These are phyloP conservation scores for Labrus mixtus DNA, from an alignment of 2,113 vertebrate species.

Conservation along the genomic window DNA sequence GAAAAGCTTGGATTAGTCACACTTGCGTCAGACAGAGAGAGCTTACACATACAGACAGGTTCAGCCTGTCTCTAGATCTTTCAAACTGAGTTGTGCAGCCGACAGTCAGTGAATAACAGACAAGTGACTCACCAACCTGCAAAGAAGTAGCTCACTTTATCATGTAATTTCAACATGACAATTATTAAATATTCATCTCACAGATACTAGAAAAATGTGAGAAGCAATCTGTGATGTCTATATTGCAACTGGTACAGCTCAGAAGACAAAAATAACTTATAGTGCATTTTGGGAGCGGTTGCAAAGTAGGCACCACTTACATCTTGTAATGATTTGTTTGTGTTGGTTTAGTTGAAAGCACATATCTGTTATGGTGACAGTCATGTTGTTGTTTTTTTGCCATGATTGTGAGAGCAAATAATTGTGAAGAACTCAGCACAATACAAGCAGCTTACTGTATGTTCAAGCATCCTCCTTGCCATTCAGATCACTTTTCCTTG, in stretches of 20 bases:
- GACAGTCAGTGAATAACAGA: conserved; percentile 32
- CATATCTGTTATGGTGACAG: background rate
- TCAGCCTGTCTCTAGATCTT: conserved; percentile 14
- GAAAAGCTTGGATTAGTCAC: background rate
- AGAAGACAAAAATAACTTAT: too few relatives aligned
- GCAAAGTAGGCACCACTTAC: background rate
- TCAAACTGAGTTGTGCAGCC: conserved; percentile 18
- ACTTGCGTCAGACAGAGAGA: background rate
- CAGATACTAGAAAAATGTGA: background rate
- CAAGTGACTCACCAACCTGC: conserved; percentile 43
- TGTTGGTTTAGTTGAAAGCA: conserved; percentile 2
- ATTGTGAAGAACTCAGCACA: background rate
- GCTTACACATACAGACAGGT: conserved; percentile 5
- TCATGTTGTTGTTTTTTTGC: too few relatives aligned
- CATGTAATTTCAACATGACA: conserved; percentile 18
- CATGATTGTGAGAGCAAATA: background rate
- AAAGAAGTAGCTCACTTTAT: background rate
- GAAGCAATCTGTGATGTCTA: too few relatives aligned
- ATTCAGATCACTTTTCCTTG: conserved; percentile 11
- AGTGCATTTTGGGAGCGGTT: background rate
- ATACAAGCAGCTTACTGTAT: background rate
- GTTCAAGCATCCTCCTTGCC: background rate
- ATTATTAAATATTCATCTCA: background rate
- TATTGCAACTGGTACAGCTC: background rate
- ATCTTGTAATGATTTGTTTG: too few relatives aligned